These are phyloP conservation scores for Glaucidium brasilianum DNA, from an alignment of 2,113 vertebrate species.

Conservation along the genomic window DNA sequence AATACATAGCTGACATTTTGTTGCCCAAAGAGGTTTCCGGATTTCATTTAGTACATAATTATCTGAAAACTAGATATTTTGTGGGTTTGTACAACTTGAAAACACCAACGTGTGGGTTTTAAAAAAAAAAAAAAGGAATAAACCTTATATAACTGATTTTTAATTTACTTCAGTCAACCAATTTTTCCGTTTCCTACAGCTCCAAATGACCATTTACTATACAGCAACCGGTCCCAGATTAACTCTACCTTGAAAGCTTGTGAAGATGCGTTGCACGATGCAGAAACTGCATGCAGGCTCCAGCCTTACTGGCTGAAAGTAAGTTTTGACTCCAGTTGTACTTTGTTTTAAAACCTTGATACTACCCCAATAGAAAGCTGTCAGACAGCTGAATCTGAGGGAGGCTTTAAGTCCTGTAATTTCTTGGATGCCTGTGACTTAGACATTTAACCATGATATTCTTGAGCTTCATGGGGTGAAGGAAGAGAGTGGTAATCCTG, in stretches of 20 bases:
- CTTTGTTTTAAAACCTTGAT: neutral
- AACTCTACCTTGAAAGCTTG: slow-evolving; percentile 84
- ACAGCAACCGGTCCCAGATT: slow-evolving; percentile 90
- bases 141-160: neutral
- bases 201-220: slow-evolving; percentile 87
- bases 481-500: neutral
- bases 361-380: accelerated
- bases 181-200: slow-evolving; percentile 69
- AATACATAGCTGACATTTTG: neutral
- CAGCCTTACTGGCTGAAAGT: slow-evolving; percentile 90
- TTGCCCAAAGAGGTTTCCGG: neutral
- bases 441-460: neutral
- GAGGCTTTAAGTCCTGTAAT: neutral
- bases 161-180: neutral
- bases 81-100: neutral
- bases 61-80: neutral
- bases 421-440: neutral
- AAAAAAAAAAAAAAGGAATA: neutral
- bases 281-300: slow-evolving; percentile 85
- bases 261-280: slow-evolving; percentile 82
- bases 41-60: neutral
- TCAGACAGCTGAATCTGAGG: neutral
- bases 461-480: neutral
- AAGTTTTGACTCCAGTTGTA: neutral
- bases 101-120: neutral